phyloP scores from a whole-genome alignment of 2,888 invertebrate genomes.

The Craniophora ligustri region DNA sequence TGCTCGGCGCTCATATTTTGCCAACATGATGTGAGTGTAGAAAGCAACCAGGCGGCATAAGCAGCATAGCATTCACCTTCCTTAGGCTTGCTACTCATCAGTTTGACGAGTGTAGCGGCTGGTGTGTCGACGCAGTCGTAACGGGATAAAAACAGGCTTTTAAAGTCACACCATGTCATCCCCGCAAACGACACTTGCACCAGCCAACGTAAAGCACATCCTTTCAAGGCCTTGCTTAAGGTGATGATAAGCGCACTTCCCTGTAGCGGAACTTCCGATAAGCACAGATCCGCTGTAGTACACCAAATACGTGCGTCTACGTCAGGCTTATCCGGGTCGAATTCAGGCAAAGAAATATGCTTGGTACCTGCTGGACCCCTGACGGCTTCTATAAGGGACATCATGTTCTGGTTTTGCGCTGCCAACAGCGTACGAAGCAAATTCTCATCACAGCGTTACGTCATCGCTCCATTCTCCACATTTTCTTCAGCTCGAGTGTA shows the following conservation, averaged over 20 bases:
- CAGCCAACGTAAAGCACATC: not conserved
- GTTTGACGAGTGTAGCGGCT: too few species aligned
- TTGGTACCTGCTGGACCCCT: not conserved
- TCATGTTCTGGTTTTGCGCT: not conserved
- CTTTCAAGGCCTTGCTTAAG: not conserved
- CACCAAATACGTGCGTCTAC: slow-evolving; percentile 1
- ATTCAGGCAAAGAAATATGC: slow-evolving; percentile 2
- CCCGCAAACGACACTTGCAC: slow-evolving; percentile 3
- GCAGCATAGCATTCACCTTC: slow-evolving; percentile 14
- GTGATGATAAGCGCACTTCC: not conserved
- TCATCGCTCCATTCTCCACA: too few species aligned
- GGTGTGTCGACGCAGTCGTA: slow-evolving; percentile 19
- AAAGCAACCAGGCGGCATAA: not conserved
- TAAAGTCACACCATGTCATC: slow-evolving; percentile 8
- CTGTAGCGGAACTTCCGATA: not conserved
- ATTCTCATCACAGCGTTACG: too few species aligned
- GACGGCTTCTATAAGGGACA: slow-evolving; percentile 7
- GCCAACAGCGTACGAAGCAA: not conserved
- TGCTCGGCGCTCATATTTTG: slow-evolving; percentile 16
- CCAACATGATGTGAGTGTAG: slow-evolving; percentile 1
- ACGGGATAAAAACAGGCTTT: slow-evolving; percentile 5
- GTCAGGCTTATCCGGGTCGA: slow-evolving; percentile 4
- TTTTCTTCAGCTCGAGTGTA: too few species aligned
- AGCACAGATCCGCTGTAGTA: not conserved
- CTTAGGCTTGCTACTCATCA: too few species aligned